These are phyloP conservation scores for Zeus faber DNA, from an alignment of 2,113 vertebrate genomes.

Conservation along the genomic window DNA sequence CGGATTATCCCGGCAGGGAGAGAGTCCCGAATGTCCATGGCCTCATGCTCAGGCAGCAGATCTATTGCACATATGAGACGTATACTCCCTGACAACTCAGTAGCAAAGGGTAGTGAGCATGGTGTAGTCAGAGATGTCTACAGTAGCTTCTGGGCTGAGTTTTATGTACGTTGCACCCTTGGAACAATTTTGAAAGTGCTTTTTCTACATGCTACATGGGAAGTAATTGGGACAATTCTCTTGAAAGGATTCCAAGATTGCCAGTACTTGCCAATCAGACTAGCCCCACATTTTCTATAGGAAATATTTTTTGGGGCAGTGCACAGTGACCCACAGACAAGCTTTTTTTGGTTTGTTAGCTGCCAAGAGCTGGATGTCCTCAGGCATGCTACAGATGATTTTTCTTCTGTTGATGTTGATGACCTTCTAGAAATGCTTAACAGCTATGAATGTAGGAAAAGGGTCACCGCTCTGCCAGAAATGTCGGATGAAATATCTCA, in stretches of 20 bases:
- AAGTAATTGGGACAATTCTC: conserved; percentile 12
- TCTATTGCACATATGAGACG: too few species aligned
- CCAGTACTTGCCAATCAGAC: conserved; percentile 19
- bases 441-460: conserved; percentile 15
- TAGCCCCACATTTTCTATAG: conserved; percentile 13
- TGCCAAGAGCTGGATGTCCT: conserved; percentile 19
- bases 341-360: conserved; percentile 18
- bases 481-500: conserved; percentile 17
- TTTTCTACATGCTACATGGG: conserved; percentile 9
- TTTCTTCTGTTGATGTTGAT: conserved; percentile 20
- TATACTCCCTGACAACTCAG: conserved; percentile 2
- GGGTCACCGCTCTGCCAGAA: conserved; percentile 3
- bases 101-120: background rate
- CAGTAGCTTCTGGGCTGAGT: conserved; percentile 22
- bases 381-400: conserved; percentile 9
- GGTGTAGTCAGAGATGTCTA: conserved; percentile 3
- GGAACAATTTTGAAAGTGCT: conserved; percentile 25
- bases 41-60: too few species aligned
- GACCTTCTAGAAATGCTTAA: conserved; percentile 21
- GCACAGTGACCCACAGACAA: conserved; percentile 10
- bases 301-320: conserved; percentile 11
- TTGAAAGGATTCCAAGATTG: conserved; percentile 21
- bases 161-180: conserved; percentile 9
- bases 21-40: too few species aligned
- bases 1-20: too few species aligned